Evolutionary conservation across 2,113 vertebrate genomes (phyloP).

Genomic region (Callipepla squamata): DNA sequence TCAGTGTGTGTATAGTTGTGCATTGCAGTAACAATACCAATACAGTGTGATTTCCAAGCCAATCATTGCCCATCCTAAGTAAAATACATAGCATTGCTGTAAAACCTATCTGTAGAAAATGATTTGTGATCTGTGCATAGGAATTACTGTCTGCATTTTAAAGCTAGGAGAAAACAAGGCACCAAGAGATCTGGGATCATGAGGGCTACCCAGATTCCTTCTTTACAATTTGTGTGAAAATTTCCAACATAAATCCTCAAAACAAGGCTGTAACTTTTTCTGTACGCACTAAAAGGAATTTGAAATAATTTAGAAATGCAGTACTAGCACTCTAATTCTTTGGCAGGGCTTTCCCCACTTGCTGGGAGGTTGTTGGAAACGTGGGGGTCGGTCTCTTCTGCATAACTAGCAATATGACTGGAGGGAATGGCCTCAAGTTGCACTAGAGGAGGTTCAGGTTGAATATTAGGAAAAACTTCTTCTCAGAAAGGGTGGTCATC

Average conservation of each 20-base stretch:
- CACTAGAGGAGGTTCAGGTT: no score
- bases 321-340: neutral
- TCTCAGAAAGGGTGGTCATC: neutral
- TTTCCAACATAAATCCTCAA: neutral
- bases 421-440: no score
- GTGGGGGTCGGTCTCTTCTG: no score
- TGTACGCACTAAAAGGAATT: neutral
- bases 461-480: no score
- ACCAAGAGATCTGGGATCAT: neutral
- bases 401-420: no score
- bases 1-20: neutral
- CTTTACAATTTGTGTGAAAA: neutral
- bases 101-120: neutral
- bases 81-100: neutral
- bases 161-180: neutral
- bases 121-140: accelerated
- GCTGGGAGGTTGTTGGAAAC: no score
- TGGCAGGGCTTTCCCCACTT: neutral
- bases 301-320: neutral
- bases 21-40: neutral
- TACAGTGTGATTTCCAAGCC: neutral
- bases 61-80: neutral
- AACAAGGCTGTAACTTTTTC: neutral
- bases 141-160: neutral
- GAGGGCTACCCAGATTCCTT: neutral